Evolutionary conservation across 2,113 vertebrate genomes (phyloP).

Genomic region (Lepisosteus oculatus): DNA sequence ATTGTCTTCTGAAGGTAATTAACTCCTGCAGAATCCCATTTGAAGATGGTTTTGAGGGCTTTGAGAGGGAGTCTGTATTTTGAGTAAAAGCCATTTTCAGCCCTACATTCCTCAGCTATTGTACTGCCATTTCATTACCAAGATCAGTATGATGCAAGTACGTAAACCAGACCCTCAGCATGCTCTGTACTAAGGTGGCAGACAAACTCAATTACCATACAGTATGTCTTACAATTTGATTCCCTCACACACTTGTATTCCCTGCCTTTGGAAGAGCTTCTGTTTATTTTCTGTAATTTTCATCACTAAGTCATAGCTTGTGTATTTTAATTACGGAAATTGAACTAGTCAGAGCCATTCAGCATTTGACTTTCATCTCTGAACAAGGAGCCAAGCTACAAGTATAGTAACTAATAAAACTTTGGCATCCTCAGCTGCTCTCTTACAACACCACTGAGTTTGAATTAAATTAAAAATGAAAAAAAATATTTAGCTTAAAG

Average conservation of each 20-base stretch:
- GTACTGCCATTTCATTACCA: constrained; percentile 48
- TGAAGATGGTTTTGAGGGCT: constrained; percentile 33
- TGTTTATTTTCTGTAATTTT: neutral
- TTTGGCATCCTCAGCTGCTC: no score
- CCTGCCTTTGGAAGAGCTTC: neutral
- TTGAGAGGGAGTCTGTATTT: constrained; percentile 27
- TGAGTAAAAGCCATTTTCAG: constrained; percentile 32
- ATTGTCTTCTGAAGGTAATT: constrained; percentile 23
- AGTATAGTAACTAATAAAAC: no score
- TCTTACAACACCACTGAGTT: no score
- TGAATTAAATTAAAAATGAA: no score
- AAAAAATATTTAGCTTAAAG: no score
- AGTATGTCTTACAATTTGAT: neutral
- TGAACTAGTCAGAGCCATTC: neutral
- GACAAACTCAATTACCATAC: neutral
- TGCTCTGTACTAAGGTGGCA: constrained; percentile 24
- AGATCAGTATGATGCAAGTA: constrained; percentile 36
- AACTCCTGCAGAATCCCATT: constrained; percentile 29
- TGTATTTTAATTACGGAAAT: neutral
- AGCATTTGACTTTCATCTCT: neutral
- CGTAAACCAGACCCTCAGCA: constrained; percentile 25
- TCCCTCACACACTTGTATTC: neutral
- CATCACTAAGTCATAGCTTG: neutral
- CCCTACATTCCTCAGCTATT: constrained; percentile 17
- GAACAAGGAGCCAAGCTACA: no score